Conservation (phyloP, 2,888 invertebrate genomes). For the Netelia fuscicornis region DNA sequence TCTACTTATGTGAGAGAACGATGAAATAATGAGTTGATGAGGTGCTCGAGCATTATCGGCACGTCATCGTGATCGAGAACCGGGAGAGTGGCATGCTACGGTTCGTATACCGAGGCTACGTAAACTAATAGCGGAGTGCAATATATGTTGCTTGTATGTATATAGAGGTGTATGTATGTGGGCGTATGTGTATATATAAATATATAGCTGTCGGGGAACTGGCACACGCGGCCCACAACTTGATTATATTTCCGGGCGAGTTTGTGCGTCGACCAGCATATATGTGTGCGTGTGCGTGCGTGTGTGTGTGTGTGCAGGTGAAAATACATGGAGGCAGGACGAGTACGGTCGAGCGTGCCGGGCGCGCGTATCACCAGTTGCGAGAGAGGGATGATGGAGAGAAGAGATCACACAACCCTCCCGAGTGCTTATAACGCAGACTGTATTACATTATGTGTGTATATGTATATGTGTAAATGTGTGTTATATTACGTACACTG, state of each 20-base stretch:
- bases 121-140: conserved; percentile 43
- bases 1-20: conserved; percentile 3
- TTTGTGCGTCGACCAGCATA: conserved; percentile 56
- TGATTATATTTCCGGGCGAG: conserved; percentile 69
- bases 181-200: neutral
- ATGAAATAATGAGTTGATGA: conserved; percentile 56
- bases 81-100: conserved; percentile 2
- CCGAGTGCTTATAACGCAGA: conserved; percentile 17
- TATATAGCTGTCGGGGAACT: conserved; percentile 13
- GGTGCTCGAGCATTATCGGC: conserved; percentile 50
- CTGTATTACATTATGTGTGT: neutral
- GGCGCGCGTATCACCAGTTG: conserved; percentile 36
- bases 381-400: conserved; percentile 34
- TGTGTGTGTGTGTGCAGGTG: neutral
- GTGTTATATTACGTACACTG: conserved; percentile 14
- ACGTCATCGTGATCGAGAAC: conserved; percentile 32
- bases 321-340: conserved; percentile 34
- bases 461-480: conserved; percentile 11
- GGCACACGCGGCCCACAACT: conserved; percentile 40
- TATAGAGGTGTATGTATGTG: neutral
- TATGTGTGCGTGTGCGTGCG: neutral
- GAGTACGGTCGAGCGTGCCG: conserved; percentile 52
- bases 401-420: conserved; percentile 53
- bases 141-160: neutral
- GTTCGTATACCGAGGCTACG: conserved; percentile 36